These are phyloP conservation scores for Pangasius djambal DNA, from an alignment of 2,797 vertebrate species.

Conservation along the genomic window DNA sequence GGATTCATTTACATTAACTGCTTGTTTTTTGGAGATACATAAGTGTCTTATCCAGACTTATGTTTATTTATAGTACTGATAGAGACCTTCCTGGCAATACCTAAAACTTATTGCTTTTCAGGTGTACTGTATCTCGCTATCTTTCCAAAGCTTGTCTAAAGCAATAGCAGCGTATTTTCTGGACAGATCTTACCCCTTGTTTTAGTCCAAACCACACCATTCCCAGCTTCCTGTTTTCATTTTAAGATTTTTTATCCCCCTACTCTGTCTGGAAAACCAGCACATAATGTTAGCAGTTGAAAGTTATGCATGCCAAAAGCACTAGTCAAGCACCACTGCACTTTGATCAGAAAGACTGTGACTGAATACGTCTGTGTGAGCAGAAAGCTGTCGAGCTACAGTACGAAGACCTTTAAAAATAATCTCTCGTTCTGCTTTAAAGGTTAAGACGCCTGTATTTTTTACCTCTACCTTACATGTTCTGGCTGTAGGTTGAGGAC, in stretches of 20 bases:
- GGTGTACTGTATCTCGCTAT: slow-evolving; percentile 23
- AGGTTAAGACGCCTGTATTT: not conserved
- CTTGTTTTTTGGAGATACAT: not conserved
- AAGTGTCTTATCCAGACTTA: slow-evolving; percentile 9
- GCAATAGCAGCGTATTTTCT: slow-evolving; percentile 43
- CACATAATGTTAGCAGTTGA: slow-evolving; percentile 25
- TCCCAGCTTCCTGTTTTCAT: slow-evolving; percentile 12
- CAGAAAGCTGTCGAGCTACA: slow-evolving; percentile 15
- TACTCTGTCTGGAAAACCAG: slow-evolving; percentile 4
- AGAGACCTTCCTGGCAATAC: slow-evolving; percentile 38
- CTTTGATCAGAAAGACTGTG: slow-evolving; percentile 63
- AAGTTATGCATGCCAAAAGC: slow-evolving; percentile 54
- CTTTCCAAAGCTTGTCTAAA: slow-evolving; percentile 41
- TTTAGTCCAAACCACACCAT: not conserved
- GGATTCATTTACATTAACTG: not conserved
- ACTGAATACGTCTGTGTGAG: slow-evolving; percentile 17
- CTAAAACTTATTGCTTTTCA: slow-evolving; percentile 24
- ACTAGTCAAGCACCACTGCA: slow-evolving; percentile 68
- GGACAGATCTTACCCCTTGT: slow-evolving; percentile 15
- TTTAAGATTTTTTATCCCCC: not conserved
- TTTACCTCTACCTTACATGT: not conserved
- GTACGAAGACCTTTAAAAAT: not conserved
- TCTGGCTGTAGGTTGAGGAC: not conserved
- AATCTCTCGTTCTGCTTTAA: not conserved
- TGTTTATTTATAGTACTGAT: slow-evolving; percentile 7